Conservation (phyloP, 2,888 invertebrate genomes). For the Zele albiditarsus region DNA sequence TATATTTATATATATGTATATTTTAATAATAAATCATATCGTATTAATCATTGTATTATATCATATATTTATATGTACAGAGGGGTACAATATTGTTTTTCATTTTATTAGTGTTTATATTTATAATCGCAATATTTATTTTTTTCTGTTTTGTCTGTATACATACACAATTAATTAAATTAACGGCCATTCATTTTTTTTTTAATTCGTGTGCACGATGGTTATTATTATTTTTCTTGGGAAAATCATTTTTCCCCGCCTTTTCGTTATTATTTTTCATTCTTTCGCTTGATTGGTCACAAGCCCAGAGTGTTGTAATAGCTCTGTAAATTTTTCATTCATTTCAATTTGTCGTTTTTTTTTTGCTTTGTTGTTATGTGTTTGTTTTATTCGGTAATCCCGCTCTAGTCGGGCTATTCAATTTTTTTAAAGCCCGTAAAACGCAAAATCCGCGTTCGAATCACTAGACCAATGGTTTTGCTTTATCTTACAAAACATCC, state of each 20-base stretch:
- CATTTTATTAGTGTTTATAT: conserved; percentile 68
- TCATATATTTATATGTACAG: conserved; percentile 72
- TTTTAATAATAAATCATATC: conserved; percentile 71
- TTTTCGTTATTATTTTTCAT: conserved; percentile 41
- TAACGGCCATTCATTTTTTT: conserved; percentile 60
- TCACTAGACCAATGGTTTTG: conserved; percentile 60
- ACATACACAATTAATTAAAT: conserved; percentile 72
- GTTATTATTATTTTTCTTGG: conserved; percentile 41
- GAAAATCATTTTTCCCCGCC: conserved; percentile 14
- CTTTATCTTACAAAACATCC: conserved; percentile 70
- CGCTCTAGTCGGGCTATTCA: conserved; percentile 1
- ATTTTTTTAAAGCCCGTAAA: conserved; percentile 37
- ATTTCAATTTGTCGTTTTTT: conserved; percentile 19
- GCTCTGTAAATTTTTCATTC: conserved; percentile 29
- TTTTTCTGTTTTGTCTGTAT: conserved; percentile 67
- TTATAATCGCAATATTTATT: conserved; percentile 71
- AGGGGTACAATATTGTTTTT: conserved; percentile 70
- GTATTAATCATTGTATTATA: conserved; percentile 71
- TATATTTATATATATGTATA: conserved; percentile 59
- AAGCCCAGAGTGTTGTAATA: conserved; percentile 42
- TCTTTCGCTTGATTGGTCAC: conserved; percentile 47
- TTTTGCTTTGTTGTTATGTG: conserved; percentile 14
- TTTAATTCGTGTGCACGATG: conserved; percentile 40
- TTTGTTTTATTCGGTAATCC: conserved; percentile 30
- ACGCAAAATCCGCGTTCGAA: conserved; percentile 43